These are phyloP conservation scores for Sanderia malayensis DNA, from an alignment of 30 jellyfish, hydroid and myxozoan species.

Conservation along the genomic window DNA sequence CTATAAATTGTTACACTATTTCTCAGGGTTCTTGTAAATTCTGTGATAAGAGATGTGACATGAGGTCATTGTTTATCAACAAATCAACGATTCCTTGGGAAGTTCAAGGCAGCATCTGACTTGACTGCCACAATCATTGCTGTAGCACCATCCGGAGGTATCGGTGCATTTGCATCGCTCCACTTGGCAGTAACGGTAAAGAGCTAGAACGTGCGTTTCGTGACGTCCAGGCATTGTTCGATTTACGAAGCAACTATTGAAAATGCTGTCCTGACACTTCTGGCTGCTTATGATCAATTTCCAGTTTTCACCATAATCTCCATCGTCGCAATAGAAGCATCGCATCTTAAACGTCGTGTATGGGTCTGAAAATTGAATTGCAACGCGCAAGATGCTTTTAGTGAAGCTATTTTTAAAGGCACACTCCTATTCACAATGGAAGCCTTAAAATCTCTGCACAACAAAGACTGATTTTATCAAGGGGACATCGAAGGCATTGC, in stretches of 20 bases:
- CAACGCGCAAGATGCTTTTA: background rate
- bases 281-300: slow-evolving; percentile 43
- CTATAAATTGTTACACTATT: too few species aligned
- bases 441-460: background rate
- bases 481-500: background rate
- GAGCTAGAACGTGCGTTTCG: slow-evolving; percentile 85
- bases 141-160: slow-evolving; percentile 60
- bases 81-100: slow-evolving; percentile 55
- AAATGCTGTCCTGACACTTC: slow-evolving; percentile 54
- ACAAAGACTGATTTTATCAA: background rate
- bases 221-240: slow-evolving; percentile 72
- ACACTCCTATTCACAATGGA: too few species aligned
- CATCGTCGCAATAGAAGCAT: slow-evolving; percentile 79
- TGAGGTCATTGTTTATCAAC: slow-evolving; percentile 33
- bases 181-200: slow-evolving; percentile 38
- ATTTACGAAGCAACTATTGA: slow-evolving; percentile 62
- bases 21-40: too few species aligned
- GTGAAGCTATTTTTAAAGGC: too few species aligned
- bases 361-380: slow-evolving; percentile 52
- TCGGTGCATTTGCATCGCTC: slow-evolving; percentile 71
- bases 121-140: slow-evolving; percentile 13
- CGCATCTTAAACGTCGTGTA: slow-evolving; percentile 87
- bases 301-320: slow-evolving; percentile 76
- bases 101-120: slow-evolving; percentile 72
- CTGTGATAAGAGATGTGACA: too few species aligned